A percentile compares a stretch with the other conserved stretches of the same genome.
Evolutionary conservation across 2,797 vertebrate species (phyloP).

Genomic region (Florisuga fusca): DNA sequence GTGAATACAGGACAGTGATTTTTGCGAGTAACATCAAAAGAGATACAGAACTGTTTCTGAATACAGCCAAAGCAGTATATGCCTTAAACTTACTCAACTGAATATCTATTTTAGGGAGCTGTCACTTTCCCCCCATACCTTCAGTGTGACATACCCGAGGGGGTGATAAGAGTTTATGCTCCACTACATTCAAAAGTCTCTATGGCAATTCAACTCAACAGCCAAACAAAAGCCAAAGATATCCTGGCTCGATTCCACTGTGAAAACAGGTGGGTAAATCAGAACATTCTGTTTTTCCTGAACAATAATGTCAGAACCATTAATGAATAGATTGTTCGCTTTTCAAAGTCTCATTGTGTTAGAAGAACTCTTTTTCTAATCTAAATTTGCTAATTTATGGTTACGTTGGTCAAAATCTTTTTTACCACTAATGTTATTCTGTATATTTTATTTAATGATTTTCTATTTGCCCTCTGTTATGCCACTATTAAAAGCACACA

Average conservation of each 20-base stretch:
- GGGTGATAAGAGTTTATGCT: slow-evolving; percentile 93
- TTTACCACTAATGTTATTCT: not conserved
- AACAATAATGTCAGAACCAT: not conserved
- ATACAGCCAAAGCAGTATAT: not conserved
- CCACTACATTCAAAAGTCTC: slow-evolving; percentile 93
- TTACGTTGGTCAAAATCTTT: not conserved
- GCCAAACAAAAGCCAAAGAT: slow-evolving; percentile 89
- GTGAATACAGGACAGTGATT: not conserved
- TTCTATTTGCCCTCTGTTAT: not conserved
- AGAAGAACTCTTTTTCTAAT: not conserved
- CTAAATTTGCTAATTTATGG: not conserved
- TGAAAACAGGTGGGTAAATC: slow-evolving; percentile 85
- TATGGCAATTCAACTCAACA: slow-evolving; percentile 92
- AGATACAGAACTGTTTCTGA: not conserved
- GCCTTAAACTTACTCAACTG: not conserved
- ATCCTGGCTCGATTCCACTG: slow-evolving; percentile 88
- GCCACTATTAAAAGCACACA: not conserved
- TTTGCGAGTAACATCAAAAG: not conserved
- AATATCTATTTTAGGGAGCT: slow-evolving; percentile 51
- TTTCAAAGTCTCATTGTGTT: not conserved
- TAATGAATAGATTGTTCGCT: not conserved
- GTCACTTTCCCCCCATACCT: slow-evolving; percentile 60
- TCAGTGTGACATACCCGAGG: slow-evolving; percentile 90
- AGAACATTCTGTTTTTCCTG: slow-evolving; percentile 26
- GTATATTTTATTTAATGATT: slow-evolving; percentile 1